Evolutionary conservation across 2,888 invertebrate species (phyloP).

Genomic region (Phyto melanocephala): DNA sequence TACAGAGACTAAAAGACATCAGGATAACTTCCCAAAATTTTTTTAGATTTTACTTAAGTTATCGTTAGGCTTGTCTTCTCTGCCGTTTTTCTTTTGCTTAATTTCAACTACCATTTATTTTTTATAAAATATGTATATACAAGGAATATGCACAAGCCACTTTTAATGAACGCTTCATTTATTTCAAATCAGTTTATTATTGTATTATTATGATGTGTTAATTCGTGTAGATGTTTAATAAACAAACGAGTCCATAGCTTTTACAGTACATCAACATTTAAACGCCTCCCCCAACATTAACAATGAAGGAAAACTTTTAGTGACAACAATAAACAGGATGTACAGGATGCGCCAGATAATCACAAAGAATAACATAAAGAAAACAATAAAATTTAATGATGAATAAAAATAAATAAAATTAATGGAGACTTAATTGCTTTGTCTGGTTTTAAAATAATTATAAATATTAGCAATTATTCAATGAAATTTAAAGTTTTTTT

Average conservation of each 20-base stretch:
- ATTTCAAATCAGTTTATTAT: constrained; percentile 18
- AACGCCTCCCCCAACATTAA: constrained; percentile 55
- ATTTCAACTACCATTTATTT: constrained; percentile 23
- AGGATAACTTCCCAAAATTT: constrained; percentile 8
- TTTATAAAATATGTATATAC: constrained; percentile 23
- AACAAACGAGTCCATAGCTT: constrained; percentile 48
- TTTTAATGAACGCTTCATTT: constrained; percentile 36
- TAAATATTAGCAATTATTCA: constrained; percentile 60
- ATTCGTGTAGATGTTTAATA: constrained; percentile 61
- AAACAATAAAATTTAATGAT: constrained; percentile 37
- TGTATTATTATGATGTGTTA: constrained; percentile 62
- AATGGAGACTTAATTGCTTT: constrained; percentile 31
- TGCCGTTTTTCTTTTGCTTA: background rate
- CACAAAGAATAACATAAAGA: constrained; percentile 34
- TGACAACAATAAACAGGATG: constrained; percentile 57
- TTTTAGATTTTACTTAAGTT: constrained; percentile 22
- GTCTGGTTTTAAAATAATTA: background rate
- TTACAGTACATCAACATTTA: constrained; percentile 50
- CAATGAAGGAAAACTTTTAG: background rate
- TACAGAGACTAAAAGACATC: background rate
- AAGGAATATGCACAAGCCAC: constrained; percentile 36
- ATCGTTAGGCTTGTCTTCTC: constrained; percentile 10
- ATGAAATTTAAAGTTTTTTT: constrained; percentile 6
- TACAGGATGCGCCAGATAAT: constrained; percentile 65
- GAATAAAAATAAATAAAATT: constrained; percentile 14